phyloP scores from a whole-genome alignment of 2,797 vertebrate genomes.

The Halcyon chelicuti region DNA sequence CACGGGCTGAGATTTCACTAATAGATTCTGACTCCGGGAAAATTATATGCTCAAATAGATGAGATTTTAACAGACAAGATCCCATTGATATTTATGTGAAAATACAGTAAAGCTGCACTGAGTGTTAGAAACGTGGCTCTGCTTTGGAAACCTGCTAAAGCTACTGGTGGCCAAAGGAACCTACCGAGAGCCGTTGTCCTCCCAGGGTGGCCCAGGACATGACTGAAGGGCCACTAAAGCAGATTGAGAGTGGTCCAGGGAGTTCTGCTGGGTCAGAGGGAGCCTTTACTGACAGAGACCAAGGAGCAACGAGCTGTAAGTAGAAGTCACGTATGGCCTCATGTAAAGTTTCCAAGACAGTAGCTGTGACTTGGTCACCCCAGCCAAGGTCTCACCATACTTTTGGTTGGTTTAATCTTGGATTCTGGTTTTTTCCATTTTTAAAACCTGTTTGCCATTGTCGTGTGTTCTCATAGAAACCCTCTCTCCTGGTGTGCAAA shows the following conservation, averaged over 20 bases:
- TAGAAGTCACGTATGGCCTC: neutral
- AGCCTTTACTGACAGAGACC: neutral
- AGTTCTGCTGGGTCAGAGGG: neutral
- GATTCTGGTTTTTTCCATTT: neutral
- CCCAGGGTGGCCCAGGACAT: neutral
- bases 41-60: conserved; percentile 64
- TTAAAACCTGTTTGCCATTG: neutral
- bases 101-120: neutral
- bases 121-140: neutral
- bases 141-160: neutral
- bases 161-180: neutral
- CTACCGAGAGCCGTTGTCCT: neutral
- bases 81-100: conserved; percentile 36
- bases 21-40: conserved; percentile 70
- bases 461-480: neutral
- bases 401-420: neutral
- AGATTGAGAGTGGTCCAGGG: neutral
- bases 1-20: conserved; percentile 53
- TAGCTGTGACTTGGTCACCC: neutral
- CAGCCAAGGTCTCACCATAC: neutral
- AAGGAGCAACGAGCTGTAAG: neutral
- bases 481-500: neutral
- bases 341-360: neutral
- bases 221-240: neutral
- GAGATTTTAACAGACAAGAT: conserved; percentile 68